Conservation (phyloP, 2,113 vertebrate species). For the Naja naja region DNA sequence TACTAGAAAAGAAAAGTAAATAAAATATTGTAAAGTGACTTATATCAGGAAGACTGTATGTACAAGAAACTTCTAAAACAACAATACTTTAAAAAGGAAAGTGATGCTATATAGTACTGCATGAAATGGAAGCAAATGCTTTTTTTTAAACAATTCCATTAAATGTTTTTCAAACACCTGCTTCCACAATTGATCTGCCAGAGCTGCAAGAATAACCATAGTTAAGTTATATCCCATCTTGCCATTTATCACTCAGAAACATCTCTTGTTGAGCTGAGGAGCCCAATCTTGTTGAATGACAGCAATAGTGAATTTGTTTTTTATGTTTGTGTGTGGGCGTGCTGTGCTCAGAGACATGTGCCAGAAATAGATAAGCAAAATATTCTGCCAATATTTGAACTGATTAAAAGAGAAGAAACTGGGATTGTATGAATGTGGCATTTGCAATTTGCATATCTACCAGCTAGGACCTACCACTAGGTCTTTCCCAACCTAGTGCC, state of each 20-base stretch:
- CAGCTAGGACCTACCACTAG: no score
- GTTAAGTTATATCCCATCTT: neutral
- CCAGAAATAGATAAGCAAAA: neutral
- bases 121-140: conserved; percentile 32
- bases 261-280: neutral
- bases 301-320: neutral
- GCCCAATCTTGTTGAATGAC: conserved; percentile 14
- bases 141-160: neutral
- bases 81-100: conserved; percentile 20
- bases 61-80: conserved; percentile 13
- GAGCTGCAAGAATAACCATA: neutral
- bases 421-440: neutral
- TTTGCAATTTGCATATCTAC: neutral
- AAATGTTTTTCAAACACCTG: conserved; percentile 4
- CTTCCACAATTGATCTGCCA: conserved; percentile 31
- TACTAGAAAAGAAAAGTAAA: neutral
- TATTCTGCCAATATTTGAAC: neutral
- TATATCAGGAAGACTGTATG: neutral
- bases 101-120: neutral
- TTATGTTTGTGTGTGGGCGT: neutral
- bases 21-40: neutral
- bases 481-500: neutral
- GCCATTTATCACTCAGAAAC: conserved; percentile 1
- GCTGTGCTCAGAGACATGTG: neutral
- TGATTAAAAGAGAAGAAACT: neutral